Evolutionary conservation across 2,888 invertebrate species (phyloP).

Genomic region (Heliothis peltigera): DNA sequence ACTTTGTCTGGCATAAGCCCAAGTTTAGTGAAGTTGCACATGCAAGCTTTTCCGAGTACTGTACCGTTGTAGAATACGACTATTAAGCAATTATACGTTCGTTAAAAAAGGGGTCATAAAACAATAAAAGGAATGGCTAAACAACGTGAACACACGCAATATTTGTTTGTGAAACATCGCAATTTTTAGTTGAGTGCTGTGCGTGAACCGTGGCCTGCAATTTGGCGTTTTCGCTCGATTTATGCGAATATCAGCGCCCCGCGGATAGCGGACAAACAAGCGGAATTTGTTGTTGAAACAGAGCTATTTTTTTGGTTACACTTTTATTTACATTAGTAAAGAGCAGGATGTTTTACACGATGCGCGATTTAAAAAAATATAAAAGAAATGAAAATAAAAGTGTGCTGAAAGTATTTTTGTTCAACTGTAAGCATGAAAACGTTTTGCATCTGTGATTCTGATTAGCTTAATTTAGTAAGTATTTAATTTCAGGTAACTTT

Average conservation of each 20-base stretch:
- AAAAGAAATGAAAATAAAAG: slow-evolving; percentile 32
- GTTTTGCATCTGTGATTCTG: neutral
- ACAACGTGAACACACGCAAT: slow-evolving; percentile 77
- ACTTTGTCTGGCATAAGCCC: slow-evolving; percentile 70
- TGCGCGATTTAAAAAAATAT: slow-evolving; percentile 53
- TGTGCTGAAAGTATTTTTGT: slow-evolving; percentile 16
- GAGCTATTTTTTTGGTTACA: slow-evolving; percentile 80
- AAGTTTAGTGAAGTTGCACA: slow-evolving; percentile 67
- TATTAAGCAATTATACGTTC: slow-evolving; percentile 68
- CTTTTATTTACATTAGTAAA: slow-evolving; percentile 83
- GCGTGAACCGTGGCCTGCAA: slow-evolving; percentile 84
- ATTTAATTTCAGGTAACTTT: too few species aligned
- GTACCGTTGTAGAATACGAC: slow-evolving; percentile 51
- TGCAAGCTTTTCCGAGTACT: slow-evolving; percentile 64
- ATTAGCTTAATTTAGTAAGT: neutral
- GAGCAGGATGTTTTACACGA: slow-evolving; percentile 71
- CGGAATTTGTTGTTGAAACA: slow-evolving; percentile 83
- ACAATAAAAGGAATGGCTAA: slow-evolving; percentile 73
- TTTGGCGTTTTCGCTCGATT: slow-evolving; percentile 87
- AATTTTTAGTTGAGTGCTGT: slow-evolving; percentile 85
- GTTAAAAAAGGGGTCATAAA: slow-evolving; percentile 71
- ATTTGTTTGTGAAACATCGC: slow-evolving; percentile 84
- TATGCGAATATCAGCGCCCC: slow-evolving; percentile 84
- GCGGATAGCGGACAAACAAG: slow-evolving; percentile 87
- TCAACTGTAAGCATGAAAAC: slow-evolving; percentile 5